Evolutionary conservation across 2,113 vertebrate species (phyloP).

Genomic region (Scomber scombrus): DNA sequence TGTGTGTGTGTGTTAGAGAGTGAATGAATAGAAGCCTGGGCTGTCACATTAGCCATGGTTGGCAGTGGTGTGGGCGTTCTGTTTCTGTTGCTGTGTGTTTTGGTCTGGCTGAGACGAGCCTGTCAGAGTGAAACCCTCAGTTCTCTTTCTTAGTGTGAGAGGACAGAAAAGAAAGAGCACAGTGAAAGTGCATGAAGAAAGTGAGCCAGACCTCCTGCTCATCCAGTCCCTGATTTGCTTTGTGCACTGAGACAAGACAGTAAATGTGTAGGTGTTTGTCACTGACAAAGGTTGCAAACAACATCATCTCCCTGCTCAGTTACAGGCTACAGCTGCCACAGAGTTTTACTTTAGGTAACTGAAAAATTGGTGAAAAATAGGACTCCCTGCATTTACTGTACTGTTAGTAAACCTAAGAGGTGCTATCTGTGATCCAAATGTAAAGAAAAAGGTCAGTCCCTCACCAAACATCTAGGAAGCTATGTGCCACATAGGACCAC

Average conservation of each 20-base stretch:
- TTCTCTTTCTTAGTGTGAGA: conserved; percentile 42
- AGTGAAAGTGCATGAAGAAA: conserved; percentile 36
- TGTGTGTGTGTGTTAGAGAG: not conserved
- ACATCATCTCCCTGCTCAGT: conserved; percentile 38
- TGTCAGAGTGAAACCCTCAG: conserved; percentile 46
- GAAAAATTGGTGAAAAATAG: too few relatives aligned
- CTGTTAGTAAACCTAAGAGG: too few relatives aligned
- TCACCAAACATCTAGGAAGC: too few relatives aligned
- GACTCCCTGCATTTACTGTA: not conserved
- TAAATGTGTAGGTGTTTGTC: conserved; percentile 77
- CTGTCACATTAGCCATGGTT: conserved; percentile 72
- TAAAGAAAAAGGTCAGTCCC: too few relatives aligned
- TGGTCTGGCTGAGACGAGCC: conserved; percentile 40
- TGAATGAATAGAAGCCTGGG: conserved; percentile 59
- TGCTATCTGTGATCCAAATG: too few relatives aligned
- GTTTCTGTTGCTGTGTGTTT: conserved; percentile 48
- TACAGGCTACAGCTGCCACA: conserved; percentile 19
- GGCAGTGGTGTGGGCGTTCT: conserved; percentile 66
- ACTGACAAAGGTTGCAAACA: conserved; percentile 53
- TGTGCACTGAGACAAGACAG: conserved; percentile 62
- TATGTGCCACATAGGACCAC: too few relatives aligned
- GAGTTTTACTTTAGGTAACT: too few relatives aligned
- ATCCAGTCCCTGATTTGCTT: conserved; percentile 45
- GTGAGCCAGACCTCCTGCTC: conserved; percentile 43
- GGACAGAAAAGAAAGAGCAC: conserved; percentile 22